Percentiles rank a stretch among this genome's conserved stretches.
Conservation (phyloP, 2,113 vertebrate genomes). For the Phrynosoma blainvillii region DNA sequence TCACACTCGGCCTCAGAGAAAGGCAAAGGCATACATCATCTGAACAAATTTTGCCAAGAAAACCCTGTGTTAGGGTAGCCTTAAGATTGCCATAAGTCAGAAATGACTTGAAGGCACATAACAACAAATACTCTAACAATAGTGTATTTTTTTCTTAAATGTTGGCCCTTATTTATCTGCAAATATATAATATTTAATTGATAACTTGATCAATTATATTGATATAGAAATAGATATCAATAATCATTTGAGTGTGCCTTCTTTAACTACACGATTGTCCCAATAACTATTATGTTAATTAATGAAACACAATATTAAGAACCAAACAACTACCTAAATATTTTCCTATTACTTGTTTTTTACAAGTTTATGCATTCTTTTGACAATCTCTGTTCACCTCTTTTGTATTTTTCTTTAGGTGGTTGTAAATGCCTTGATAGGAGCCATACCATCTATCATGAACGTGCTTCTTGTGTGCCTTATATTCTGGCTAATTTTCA, state of each 20-base stretch:
- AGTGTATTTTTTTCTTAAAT: not conserved
- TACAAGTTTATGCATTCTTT: constrained; percentile 1
- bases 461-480: constrained; percentile 98
- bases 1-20: too few species aligned
- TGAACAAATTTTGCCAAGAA: too few species aligned
- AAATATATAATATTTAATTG: not conserved
- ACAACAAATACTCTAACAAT: not conserved
- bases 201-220: not conserved
- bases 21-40: too few species aligned
- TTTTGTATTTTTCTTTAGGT: constrained; percentile 80
- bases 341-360: not conserved
- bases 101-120: too few species aligned
- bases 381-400: not conserved
- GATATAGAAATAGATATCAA: not conserved
- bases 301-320: not conserved
- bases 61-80: too few species aligned
- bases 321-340: not conserved
- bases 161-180: not conserved
- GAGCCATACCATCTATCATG: constrained; percentile 98
- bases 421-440: constrained; percentile 95
- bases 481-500: constrained; percentile 99
- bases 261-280: not conserved
- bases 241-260: not conserved
- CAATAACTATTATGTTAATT: not conserved
- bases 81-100: too few species aligned